These are phyloP conservation scores for Salticus scenicus DNA, from an alignment of 2,888 invertebrate genomes.

Conservation along the genomic window DNA sequence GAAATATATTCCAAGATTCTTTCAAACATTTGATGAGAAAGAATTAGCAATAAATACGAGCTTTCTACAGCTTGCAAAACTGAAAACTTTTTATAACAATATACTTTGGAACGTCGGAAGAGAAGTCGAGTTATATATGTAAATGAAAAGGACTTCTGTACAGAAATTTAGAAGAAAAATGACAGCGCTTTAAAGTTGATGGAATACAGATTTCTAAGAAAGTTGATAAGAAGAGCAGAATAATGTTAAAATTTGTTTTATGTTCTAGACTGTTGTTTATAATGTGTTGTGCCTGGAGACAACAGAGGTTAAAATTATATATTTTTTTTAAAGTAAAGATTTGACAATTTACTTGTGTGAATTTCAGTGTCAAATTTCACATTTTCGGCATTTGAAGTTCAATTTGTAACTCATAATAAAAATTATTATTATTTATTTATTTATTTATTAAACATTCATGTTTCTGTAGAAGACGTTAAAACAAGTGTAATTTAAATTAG, in stretches of 20 bases:
- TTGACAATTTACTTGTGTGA: too few relatives aligned
- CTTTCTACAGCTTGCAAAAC: background rate
- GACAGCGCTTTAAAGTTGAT: background rate
- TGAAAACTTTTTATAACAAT: background rate
- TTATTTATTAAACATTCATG: too few relatives aligned
- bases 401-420: too few relatives aligned
- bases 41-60: conserved; percentile 3
- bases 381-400: too few relatives aligned
- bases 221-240: background rate
- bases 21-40: background rate
- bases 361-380: too few relatives aligned
- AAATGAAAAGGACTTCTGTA: background rate
- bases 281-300: conserved; percentile 60
- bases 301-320: conserved; percentile 41
- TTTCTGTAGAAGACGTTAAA: too few relatives aligned
- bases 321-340: too few relatives aligned
- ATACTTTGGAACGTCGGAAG: conserved; percentile 8
- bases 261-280: conserved; percentile 51
- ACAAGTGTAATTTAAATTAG: too few relatives aligned
- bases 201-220: background rate
- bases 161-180: background rate
- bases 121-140: background rate
- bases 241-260: conserved; percentile 17
- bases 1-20: background rate
- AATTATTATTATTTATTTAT: too few relatives aligned